Percentiles rank a stretch among this genome's conserved stretches.
Evolutionary conservation across 2,888 invertebrate genomes (phyloP).

Genomic region (Alloscopus bannaensis): DNA sequence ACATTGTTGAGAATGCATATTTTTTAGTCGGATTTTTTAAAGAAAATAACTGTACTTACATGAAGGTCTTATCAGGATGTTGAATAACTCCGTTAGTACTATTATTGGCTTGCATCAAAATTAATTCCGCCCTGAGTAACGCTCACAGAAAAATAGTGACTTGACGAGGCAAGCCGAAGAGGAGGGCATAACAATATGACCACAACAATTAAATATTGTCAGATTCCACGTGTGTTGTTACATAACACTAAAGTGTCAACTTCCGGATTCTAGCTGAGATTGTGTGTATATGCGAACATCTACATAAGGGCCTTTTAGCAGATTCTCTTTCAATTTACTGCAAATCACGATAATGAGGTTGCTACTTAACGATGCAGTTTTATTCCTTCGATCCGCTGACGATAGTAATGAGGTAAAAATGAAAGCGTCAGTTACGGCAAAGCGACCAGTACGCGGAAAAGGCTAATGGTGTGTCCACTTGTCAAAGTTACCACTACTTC

Average conservation of each 20-base stretch:
- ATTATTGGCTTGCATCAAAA: constrained; percentile 72
- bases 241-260: constrained; percentile 14
- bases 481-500: constrained; percentile 11
- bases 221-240: constrained; percentile 22
- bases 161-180: constrained; percentile 15
- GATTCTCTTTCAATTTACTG: too few relatives aligned
- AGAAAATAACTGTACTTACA: constrained; percentile 58
- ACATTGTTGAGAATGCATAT: background rate
- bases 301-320: too few relatives aligned
- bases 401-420: background rate
- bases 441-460: background rate
- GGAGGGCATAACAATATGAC: background rate
- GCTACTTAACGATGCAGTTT: too few relatives aligned
- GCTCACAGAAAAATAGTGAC: constrained; percentile 6
- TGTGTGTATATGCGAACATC: too few relatives aligned
- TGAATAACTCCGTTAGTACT: constrained; percentile 72
- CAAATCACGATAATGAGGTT: too few relatives aligned
- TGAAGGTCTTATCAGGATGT: constrained; percentile 71
- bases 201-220: constrained; percentile 5
- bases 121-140: constrained; percentile 25
- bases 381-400: too few relatives aligned
- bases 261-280: too few relatives aligned
- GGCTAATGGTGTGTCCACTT: background rate
- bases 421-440: constrained; percentile 25
- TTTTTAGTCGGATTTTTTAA: constrained; percentile 6